Conservation (phyloP, 2,797 vertebrate genomes). For the Coilia nasus region DNA sequence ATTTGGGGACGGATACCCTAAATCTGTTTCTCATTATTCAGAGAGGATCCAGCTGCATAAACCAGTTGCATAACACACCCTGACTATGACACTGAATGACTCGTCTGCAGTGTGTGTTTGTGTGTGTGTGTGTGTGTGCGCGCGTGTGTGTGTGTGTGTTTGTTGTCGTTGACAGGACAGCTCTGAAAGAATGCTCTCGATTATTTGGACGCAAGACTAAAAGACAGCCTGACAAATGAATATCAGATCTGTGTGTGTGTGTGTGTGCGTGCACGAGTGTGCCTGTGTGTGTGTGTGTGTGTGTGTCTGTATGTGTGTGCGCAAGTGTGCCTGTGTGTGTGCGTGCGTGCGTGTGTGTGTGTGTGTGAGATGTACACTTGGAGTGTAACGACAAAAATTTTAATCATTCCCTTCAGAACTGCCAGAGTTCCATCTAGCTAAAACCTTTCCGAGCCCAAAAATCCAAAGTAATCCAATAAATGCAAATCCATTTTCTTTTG, state of each 20-base stretch:
- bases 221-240: too few relatives aligned
- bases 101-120: background rate
- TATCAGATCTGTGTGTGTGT: too few relatives aligned
- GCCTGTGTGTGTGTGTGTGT: too few relatives aligned
- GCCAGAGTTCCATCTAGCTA: slow-evolving; percentile 2
- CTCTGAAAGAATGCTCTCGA: background rate
- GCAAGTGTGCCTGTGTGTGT: background rate
- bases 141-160: background rate
- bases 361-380: background rate
- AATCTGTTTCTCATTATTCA: background rate
- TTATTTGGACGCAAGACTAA: background rate
- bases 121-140: slow-evolving; percentile 10
- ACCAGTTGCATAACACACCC: slow-evolving; percentile 7
- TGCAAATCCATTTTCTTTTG: background rate
- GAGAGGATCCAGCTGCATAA: slow-evolving; percentile 2
- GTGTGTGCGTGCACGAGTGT: too few relatives aligned
- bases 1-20: background rate
- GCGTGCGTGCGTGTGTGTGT: background rate
- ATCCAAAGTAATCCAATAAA: slow-evolving; percentile 16
- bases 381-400: background rate
- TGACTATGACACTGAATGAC: background rate
- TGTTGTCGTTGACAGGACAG: background rate
- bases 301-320: too few relatives aligned
- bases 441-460: slow-evolving; percentile 1
- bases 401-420: background rate